These are phyloP conservation scores for Hylia prasina DNA, from an alignment of 2,113 vertebrate genomes.

Conservation along the genomic window DNA sequence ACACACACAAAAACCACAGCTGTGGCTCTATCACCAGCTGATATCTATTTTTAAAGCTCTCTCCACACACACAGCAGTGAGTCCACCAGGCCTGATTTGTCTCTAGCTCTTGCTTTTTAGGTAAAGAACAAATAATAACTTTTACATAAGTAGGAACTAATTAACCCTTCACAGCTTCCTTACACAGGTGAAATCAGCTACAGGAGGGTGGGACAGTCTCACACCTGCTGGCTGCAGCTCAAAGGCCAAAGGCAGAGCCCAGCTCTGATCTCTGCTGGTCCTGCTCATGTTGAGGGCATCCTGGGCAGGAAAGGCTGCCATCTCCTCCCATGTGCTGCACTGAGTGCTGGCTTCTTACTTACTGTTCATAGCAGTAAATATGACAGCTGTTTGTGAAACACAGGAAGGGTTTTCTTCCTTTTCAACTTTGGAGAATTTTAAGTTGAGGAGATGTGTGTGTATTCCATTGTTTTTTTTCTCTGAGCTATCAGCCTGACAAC, in stretches of 20 bases:
- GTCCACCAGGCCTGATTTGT: neutral
- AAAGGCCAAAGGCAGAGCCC: neutral
- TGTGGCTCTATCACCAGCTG: neutral
- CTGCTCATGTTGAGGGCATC: no score
- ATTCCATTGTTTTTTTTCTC: neutral
- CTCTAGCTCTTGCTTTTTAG: neutral
- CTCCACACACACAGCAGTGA: fast-evolving
- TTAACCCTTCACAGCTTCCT: neutral
- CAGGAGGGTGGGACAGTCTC: neutral
- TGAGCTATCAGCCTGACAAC: neutral
- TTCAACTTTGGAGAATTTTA: neutral
- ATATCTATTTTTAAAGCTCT: neutral
- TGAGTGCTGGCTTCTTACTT: neutral
- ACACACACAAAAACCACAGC: neutral
- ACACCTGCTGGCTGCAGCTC: neutral
- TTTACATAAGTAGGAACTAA: neutral
- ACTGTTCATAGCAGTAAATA: neutral
- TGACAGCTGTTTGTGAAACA: neutral
- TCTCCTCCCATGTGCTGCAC: neutral
- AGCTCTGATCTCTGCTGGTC: neutral
- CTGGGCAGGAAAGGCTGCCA: fast-evolving
- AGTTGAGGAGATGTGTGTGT: fast-evolving
- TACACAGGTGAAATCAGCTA: neutral
- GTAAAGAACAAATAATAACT: neutral
- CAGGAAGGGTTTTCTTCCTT: neutral